phyloP scores from a whole-genome alignment of 1,140 invertebrate species.

The Drosophila pruinosa region DNA sequence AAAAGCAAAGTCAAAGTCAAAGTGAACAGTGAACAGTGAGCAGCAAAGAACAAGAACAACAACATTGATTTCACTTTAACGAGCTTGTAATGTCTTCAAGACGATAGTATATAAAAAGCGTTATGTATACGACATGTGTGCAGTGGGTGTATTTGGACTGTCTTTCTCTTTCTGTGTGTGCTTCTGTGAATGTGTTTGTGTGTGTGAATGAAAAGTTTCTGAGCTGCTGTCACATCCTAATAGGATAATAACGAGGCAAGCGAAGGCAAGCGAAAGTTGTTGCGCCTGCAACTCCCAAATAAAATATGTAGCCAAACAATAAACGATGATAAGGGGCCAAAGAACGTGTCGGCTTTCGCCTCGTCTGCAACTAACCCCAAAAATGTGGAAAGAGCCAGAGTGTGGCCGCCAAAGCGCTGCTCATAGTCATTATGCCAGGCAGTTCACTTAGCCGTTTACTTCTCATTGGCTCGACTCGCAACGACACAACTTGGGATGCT shows the following conservation, averaged over 20 bases:
- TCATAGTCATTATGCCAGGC: conserved; percentile 28
- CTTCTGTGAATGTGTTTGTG: conserved; percentile 6
- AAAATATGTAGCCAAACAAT: conserved; percentile 68
- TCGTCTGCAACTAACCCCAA: not conserved
- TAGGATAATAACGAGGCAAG: conserved; percentile 77
- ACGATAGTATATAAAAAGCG: conserved; percentile 74
- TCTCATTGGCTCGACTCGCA: conserved; percentile 13
- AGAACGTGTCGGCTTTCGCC: conserved; percentile 61
- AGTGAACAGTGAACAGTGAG: conserved; percentile 49
- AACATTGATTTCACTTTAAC: conserved; percentile 80
- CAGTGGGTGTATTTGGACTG: conserved; percentile 16
- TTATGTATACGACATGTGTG: conserved; percentile 76
- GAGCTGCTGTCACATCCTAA: conserved; percentile 76
- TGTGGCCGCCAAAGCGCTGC: no score
- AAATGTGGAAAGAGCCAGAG: not conserved
- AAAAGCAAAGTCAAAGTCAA: not conserved
- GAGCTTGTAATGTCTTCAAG: conserved; percentile 77
- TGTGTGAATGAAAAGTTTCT: conserved; percentile 68
- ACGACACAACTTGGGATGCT: conserved; percentile 15
- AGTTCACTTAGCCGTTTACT: conserved; percentile 43
- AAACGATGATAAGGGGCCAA: conserved; percentile 78
- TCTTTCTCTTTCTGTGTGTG: not conserved
- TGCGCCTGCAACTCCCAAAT: conserved; percentile 68
- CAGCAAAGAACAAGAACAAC: conserved; percentile 42
- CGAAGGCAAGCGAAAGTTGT: conserved; percentile 67